phyloP scores from a whole-genome alignment of 2,113 vertebrate genomes.

The Australoheros scitulus region DNA sequence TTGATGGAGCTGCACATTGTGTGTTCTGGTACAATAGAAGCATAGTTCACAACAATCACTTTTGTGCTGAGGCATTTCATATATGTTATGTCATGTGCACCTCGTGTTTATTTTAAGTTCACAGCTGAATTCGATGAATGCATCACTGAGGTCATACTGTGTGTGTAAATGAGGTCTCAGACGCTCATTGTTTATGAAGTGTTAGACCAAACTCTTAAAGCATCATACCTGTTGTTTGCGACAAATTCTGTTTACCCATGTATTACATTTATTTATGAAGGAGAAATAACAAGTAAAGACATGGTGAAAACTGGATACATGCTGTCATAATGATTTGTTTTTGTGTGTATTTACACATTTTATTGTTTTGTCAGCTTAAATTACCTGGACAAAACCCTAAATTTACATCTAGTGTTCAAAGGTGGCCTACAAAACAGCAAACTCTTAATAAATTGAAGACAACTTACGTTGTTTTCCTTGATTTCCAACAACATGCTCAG shows the following conservation, averaged over 20 bases:
- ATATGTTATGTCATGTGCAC: slow-evolving; percentile 26
- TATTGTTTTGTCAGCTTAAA: not conserved
- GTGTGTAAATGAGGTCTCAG: not conserved
- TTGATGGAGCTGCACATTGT: slow-evolving; percentile 25
- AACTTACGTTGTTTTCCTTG: not conserved
- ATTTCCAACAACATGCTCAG: too few relatives aligned
- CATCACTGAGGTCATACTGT: slow-evolving; percentile 6
- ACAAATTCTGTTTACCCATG: not conserved
- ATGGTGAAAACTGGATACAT: not conserved
- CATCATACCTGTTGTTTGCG: not conserved
- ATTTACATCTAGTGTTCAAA: not conserved
- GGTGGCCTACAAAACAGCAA: not conserved
- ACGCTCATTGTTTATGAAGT: slow-evolving; percentile 24
- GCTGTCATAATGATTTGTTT: not conserved
- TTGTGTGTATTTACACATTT: not conserved
- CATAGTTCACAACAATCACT: slow-evolving; percentile 16
- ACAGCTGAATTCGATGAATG: slow-evolving; percentile 22
- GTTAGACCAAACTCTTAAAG: slow-evolving; percentile 11
- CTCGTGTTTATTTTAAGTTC: slow-evolving; percentile 34
- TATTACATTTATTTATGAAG: not conserved
- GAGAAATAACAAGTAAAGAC: not conserved
- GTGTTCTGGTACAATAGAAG: slow-evolving; percentile 10
- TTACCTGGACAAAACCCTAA: not conserved
- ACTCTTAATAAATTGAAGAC: not conserved
- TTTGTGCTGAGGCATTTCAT: slow-evolving; percentile 19